A percentile compares a stretch with the other conserved stretches of the same genome.
phyloP scores from a whole-genome alignment of 2,113 vertebrate species.

The Eurystomus gularis region DNA sequence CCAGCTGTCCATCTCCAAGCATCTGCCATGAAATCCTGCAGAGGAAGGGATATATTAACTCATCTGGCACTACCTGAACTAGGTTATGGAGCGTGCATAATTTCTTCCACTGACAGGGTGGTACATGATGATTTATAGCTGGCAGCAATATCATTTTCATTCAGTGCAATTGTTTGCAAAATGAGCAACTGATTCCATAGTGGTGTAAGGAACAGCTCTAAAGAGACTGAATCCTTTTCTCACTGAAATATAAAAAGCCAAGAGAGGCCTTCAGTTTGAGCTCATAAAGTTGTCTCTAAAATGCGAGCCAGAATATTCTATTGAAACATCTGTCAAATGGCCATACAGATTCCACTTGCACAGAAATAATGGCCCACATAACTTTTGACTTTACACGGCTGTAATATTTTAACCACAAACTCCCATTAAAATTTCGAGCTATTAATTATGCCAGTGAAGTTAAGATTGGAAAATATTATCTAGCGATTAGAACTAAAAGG shows the following conservation, averaged over 20 bases:
- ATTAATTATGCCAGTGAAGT: conserved; percentile 40
- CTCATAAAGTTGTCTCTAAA: background rate
- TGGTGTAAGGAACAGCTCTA: background rate
- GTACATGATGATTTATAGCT: background rate
- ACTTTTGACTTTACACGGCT: background rate
- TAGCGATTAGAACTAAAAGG: background rate
- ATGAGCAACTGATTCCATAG: background rate
- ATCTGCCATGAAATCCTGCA: background rate
- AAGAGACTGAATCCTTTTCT: background rate
- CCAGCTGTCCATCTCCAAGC: background rate
- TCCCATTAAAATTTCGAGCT: conserved; percentile 45
- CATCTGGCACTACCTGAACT: background rate
- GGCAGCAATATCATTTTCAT: background rate
- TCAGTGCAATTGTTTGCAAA: background rate
- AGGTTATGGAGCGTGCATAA: background rate
- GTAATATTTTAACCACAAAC: conserved; percentile 35
- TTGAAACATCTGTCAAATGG: conserved; percentile 31
- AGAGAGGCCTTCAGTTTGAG: background rate
- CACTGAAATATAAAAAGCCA: background rate
- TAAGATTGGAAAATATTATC: conserved; percentile 56
- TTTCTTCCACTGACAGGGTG: background rate
- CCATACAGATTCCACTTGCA: conserved; percentile 20
- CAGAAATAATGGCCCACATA: conserved; percentile 21
- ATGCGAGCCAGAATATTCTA: background rate
- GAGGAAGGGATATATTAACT: background rate